Evolutionary conservation across 2,888 invertebrate species (phyloP), one percentile per base, ranked within the genome.

Genomic region (Atherix ibis): DNA sequence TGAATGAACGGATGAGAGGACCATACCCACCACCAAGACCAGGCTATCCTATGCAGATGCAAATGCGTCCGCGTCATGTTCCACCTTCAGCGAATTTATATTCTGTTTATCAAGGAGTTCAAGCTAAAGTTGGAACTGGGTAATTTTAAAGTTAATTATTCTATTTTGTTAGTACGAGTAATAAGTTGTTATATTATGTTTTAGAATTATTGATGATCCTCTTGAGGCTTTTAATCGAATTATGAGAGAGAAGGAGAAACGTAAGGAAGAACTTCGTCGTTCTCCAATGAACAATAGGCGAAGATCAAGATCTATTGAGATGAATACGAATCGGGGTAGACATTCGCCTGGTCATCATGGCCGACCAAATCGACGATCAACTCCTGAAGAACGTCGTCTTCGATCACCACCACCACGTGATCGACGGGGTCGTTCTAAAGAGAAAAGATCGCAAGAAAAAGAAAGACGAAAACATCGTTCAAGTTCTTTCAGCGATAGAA

Each of bases 141-240:
- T 56, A 44, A 31, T 14, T 29, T 18, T 13, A 3, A 31, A 10
- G 16, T 16, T 33, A 27, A 15, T 18, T 19, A 35, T 9, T 19
- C n/a, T 8, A 31, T 32, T 24, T n/a, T n/a, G n/a, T n/a, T n/a
- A n/a, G n/a, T n/a, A n/a, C n/a, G n/a, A n/a, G 5, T 10, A 14
- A 13, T 26, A n/a, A n/a, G n/a, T n/a, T n/a, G n/a, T n/a, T n/a
- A n/a, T 29, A 17, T 12, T n/a, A 16, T 29, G 56, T 60, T 58
- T 41, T 56, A 80, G 83, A 45, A 70, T 74, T 38, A 80, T 79
- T 44, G 84, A 83, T 50, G 87, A 88, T 62, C 84, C 87, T 4
- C 60, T 87, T 47, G 84, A 84, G 56, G 84, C 83, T 34, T 88
- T 88, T 57, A 80, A 87, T 57, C 70, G 84, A 44, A 80, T 87